Conservation (phyloP, 2,113 vertebrate genomes). For the Paraplagusia blochii region DNA sequence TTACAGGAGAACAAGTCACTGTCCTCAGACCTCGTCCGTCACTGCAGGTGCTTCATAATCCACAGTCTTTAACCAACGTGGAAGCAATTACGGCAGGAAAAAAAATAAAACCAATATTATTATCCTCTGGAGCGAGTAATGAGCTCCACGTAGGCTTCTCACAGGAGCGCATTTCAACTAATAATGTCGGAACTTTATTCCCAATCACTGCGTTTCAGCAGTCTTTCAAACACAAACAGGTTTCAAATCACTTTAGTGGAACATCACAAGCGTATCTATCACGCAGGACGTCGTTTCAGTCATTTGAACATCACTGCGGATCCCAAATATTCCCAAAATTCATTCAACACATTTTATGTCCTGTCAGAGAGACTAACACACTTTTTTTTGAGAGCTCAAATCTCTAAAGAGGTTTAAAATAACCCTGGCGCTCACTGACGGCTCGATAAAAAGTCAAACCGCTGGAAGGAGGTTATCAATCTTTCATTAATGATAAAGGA, state of each 20-base stretch:
- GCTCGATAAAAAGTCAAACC: conserved; percentile 29
- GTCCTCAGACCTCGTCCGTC: conserved; percentile 1
- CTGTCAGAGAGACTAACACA: conserved; percentile 46
- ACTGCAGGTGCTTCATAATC: conserved; percentile 4
- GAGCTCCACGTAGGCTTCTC: conserved; percentile 8
- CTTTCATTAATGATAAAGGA: conserved; percentile 9
- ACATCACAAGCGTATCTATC: conserved; percentile 36
- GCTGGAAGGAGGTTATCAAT: conserved; percentile 18
- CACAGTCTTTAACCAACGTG: conserved; percentile 19
- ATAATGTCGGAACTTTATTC: conserved; percentile 19
- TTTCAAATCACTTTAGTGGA: conserved; percentile 7
- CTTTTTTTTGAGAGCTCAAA: conserved; percentile 24
- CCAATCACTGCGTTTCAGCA: not conserved
- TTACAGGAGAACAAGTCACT: not conserved
- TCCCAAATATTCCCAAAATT: conserved; percentile 36
- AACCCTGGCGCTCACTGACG: conserved; percentile 23
- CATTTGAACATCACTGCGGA: conserved; percentile 20
- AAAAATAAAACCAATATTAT: conserved; percentile 39
- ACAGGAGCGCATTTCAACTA: conserved; percentile 1
- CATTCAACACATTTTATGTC: conserved; percentile 30
- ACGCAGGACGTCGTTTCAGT: conserved; percentile 33
- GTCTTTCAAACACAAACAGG: not conserved
- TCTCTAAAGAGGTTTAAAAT: conserved; percentile 45
- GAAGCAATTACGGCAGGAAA: conserved; percentile 39
- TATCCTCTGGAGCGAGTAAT: conserved; percentile 18